These are phyloP conservation scores for Micropterix aruncella DNA, from an alignment of 2,888 invertebrate genomes.

Conservation along the genomic window DNA sequence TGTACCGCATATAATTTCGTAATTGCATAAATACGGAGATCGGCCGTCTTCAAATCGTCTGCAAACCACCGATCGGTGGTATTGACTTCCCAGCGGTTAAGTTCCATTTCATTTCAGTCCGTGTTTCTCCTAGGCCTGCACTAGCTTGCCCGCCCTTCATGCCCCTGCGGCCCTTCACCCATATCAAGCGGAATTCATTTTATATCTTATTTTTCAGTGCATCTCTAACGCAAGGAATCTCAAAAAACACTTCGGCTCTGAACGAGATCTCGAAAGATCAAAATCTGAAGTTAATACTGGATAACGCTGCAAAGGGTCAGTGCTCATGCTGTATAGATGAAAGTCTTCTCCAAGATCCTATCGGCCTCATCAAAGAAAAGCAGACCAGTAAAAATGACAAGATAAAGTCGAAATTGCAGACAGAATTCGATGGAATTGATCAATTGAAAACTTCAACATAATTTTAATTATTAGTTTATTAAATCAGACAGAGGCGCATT, in stretches of 20 bases:
- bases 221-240: not conserved
- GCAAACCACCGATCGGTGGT: too few relatives aligned
- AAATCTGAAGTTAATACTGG: conserved; percentile 1
- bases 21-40: too few relatives aligned
- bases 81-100: too few relatives aligned
- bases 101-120: too few relatives aligned
- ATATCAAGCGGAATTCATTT: too few relatives aligned
- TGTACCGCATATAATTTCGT: too few relatives aligned
- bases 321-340: conserved; percentile 8
- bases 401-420: conserved; percentile 1
- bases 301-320: conserved; percentile 5
- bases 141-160: too few relatives aligned
- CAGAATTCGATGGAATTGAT: conserved; percentile 6
- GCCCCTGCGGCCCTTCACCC: too few relatives aligned
- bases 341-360: conserved; percentile 2
- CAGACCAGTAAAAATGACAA: not conserved
- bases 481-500: not conserved
- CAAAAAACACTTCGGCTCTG: conserved; percentile 1
- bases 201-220: too few relatives aligned
- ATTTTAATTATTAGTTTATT: conserved; percentile 3
- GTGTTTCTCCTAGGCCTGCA: too few relatives aligned
- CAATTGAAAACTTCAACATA: conserved; percentile 7
- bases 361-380: not conserved
- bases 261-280: conserved; percentile 2
- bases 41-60: too few relatives aligned